These are phyloP conservation scores for Tokudaia tokunoshimensis DNA, from an alignment of 2,797 vertebrate genomes.

Conservation along the genomic window DNA sequence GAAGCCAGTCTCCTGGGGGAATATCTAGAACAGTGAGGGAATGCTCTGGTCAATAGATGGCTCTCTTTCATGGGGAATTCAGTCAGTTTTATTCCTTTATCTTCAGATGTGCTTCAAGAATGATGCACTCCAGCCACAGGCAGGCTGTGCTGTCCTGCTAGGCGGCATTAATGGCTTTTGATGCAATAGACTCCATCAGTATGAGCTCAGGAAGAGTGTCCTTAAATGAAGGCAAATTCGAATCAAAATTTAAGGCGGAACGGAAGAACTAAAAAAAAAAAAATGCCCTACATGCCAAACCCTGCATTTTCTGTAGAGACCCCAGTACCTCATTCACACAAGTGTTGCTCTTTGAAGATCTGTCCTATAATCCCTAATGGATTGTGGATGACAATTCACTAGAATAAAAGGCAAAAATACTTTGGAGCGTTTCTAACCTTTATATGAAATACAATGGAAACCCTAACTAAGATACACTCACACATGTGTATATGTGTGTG, in stretches of 20 bases:
- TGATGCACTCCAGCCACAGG: not conserved
- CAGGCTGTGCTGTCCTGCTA: not conserved
- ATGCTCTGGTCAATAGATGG: not conserved
- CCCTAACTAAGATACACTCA: not conserved
- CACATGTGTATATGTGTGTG: not conserved
- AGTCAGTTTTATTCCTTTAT: not conserved
- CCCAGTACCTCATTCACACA: not conserved
- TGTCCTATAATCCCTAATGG: not conserved
- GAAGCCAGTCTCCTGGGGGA: not conserved
- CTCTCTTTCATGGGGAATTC: constrained; percentile 56
- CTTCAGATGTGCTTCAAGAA: not conserved
- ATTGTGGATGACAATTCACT: not conserved
- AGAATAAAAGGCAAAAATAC: not conserved
- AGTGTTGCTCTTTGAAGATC: not conserved
- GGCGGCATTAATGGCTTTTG: not conserved
- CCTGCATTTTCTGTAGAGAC: not conserved
- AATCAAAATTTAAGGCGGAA: not conserved
- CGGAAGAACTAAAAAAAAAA: not conserved
- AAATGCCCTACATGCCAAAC: not conserved
- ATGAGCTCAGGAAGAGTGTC: not conserved
- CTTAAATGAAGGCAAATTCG: not conserved
- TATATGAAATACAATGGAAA: constrained; percentile 33
- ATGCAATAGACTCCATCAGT: not conserved
- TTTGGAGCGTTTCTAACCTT: not conserved
- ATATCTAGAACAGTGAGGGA: not conserved